Evolutionary conservation across 1,140 invertebrate species (phyloP), one percentile per base, ranked within the genome.

Genomic region (Sinonovacula constricta): DNA sequence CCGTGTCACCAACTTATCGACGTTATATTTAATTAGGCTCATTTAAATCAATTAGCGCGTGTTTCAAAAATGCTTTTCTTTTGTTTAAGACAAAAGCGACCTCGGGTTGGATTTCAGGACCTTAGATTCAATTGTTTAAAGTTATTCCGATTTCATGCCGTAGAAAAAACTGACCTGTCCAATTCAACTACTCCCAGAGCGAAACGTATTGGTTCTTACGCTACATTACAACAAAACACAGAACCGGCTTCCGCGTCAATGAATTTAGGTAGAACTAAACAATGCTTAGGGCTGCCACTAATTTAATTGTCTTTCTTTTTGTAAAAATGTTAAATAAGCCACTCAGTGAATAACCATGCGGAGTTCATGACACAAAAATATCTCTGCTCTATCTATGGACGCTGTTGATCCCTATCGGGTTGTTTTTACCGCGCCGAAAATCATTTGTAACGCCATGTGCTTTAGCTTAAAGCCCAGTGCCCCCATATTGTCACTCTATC

Each of bases 1-100:
- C 59, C 72, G 51, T 65, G 62, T 76, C 72, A 76, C 30, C 57
- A 51, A 30, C 39, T 76, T 76, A 76, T 76, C 72, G 65, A 30
- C 34, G 24, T 36, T 39, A 53, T 53, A 76, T 76, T 67, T 76
- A 76, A 76, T 76, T 76, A 76, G 39, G 24, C 63, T 76, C 72
- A 76, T 76, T 76, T 76, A 76, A 76, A 76, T 76, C 72, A 76
- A 76, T 76, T 76, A 76, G 36, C 72, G 72, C 72, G 72, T 76
- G 72, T 76, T 76, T 67, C 45, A 57, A 76, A 76, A 67, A 45
- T 76, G 72, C 63, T 54, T 67, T n/a, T 67, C 49, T 60, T 56
- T 76, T 76, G 72, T 76, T 67, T 24, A 22, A 45, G 65, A 67
- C 62, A 76, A 76, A 57, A 39, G 18, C 60, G 12, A 14, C 31